Evolutionary conservation across 53 echinoderm and acorn worm genomes (phyloP), one percentile per base, ranked within the genome.

Genomic region (Paelopatides confundens): DNA sequence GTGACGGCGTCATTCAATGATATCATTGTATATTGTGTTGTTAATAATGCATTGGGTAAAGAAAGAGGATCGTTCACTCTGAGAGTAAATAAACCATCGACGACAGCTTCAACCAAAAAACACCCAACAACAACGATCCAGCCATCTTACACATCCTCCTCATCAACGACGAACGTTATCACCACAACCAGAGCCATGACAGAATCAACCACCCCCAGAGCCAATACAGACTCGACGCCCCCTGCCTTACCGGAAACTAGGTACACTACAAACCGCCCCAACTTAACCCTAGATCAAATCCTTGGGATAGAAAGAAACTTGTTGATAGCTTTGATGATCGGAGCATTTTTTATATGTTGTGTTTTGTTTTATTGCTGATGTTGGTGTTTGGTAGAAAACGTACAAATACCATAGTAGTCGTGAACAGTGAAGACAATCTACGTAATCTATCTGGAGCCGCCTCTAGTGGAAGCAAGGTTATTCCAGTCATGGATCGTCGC

Each of bases 281-380:
- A 32, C 5, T 28, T 52, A 26, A 31, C 50, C 48, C 53, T 78
- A 9, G 78, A 51, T 50, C 24, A 78, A 51, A 51, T 78, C 1
- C 51, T 78, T 47, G 78, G 78, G 4, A 30, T 78, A 8, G 78
- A 78, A 27, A 78, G 78, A 17, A 78, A 78, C 78, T 78, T 78
- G n/a, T 52, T 78, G 33, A 78, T 78, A 40, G 78, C 78, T 51
- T 30, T 78, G 48, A 51, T 78, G 50, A 51, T 78, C 18, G 78
- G 78, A 49, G 78, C 53, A 29, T 32, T 27, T 1, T 50, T 78
- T 31, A 27, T 78, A 21, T 23, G 18, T 46, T 78, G 4, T 78
- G 78, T 52, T 78, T 78, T 29, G 31, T 52, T 14, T 52, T 78
- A 31, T 30, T 78, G 12, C 24, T 78, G 31, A 15, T 78, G 46